These are phyloP conservation scores for Mythimna loreyi DNA, from an alignment of 2,888 invertebrate species.

Conservation along the genomic window DNA sequence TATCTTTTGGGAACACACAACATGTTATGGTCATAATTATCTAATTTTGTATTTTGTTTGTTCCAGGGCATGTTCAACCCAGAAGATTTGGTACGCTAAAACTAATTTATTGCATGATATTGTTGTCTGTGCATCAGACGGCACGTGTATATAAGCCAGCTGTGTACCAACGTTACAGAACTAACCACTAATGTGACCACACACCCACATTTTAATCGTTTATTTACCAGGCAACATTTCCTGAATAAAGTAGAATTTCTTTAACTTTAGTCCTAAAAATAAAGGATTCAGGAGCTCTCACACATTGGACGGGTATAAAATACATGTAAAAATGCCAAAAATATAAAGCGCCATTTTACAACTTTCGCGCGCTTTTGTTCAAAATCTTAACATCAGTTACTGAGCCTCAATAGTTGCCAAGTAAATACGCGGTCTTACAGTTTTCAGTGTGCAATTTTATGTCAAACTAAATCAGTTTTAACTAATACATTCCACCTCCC, in stretches of 20 bases:
- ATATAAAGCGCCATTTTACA: neutral
- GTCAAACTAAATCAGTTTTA: slow-evolving; percentile 55
- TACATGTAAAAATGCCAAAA: neutral
- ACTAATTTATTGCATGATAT: slow-evolving; percentile 83
- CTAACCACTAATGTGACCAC: slow-evolving; percentile 59
- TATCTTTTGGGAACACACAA: no score
- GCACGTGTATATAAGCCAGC: slow-evolving; percentile 84
- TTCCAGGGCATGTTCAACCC: slow-evolving; percentile 97
- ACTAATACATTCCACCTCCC: slow-evolving; percentile 76
- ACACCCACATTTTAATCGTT: slow-evolving; percentile 23
- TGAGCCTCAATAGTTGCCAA: slow-evolving; percentile 10
- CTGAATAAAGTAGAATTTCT: neutral
- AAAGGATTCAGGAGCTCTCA: neutral
- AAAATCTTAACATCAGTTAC: neutral
- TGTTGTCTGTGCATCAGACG: slow-evolving; percentile 75
- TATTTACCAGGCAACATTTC: slow-evolving; percentile 28
- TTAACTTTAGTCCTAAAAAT: neutral
- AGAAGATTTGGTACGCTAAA: slow-evolving; percentile 93
- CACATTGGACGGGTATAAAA: neutral
- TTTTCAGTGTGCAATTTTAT: slow-evolving; percentile 81
- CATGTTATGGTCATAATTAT: no score
- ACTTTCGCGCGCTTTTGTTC: neutral
- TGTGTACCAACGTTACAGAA: slow-evolving; percentile 60
- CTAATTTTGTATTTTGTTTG: slow-evolving; percentile 52
- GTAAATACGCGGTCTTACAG: slow-evolving; percentile 35